A percentile compares a stretch with the other conserved stretches of the same genome.
phyloP scores from a whole-genome alignment of 2,797 vertebrate genomes.

The Manis pentadactyla region DNA sequence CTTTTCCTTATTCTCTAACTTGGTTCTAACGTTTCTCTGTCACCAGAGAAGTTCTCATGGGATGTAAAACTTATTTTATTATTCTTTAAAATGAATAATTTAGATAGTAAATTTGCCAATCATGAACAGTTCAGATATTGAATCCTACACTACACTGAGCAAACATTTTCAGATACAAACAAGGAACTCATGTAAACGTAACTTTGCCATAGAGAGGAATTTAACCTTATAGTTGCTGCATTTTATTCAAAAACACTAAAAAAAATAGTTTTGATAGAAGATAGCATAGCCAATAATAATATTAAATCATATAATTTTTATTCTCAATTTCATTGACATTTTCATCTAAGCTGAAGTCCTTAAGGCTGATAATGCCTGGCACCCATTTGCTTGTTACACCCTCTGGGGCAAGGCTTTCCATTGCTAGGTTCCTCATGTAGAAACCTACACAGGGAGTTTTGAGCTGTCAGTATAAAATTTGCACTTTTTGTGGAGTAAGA shows the following conservation, averaged over 20 bases:
- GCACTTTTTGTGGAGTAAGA: background rate
- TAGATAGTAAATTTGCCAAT: background rate
- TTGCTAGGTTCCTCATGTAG: background rate
- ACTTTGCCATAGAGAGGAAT: background rate
- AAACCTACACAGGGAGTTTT: background rate
- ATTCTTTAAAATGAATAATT: conserved; percentile 20
- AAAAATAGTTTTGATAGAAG: background rate
- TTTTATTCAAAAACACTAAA: background rate
- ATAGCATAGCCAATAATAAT: background rate
- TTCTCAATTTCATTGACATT: background rate
- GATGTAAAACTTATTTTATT: background rate
- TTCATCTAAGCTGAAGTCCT: background rate
- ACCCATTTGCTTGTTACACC: background rate
- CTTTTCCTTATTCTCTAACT: background rate
- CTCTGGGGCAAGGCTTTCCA: background rate
- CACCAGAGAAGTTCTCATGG: background rate
- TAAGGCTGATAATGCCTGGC: background rate
- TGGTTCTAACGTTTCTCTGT: background rate
- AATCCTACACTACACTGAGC: background rate
- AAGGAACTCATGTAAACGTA: background rate
- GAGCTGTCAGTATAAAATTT: background rate
- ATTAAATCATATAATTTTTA: background rate
- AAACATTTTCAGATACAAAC: conserved; percentile 8
- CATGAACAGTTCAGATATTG: background rate
- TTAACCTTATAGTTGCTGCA: background rate